Conservation (phyloP, 2,113 vertebrate species). For the Arvicanthis niloticus region DNA sequence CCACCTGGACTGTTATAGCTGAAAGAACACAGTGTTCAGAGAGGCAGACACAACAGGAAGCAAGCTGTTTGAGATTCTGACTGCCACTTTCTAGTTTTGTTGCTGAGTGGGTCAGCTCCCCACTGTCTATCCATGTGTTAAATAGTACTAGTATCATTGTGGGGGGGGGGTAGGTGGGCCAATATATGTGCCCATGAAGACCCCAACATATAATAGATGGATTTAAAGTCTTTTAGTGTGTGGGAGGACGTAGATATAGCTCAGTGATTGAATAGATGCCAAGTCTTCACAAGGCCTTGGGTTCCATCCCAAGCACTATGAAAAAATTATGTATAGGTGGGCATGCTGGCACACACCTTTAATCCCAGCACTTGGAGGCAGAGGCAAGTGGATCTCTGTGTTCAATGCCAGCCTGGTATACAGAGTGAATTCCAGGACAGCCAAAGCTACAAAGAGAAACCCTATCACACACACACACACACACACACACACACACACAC, state of each 20-base stretch:
- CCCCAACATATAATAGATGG: background rate
- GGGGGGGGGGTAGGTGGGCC: background rate
- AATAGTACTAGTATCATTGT: background rate
- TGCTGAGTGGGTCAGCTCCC: background rate
- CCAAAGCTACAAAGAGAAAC: background rate
- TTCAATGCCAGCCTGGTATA: background rate
- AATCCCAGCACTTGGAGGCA: background rate
- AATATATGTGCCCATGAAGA: background rate
- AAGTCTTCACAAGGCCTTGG: background rate
- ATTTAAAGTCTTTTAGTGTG: background rate
- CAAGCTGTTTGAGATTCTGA: conserved; percentile 35
- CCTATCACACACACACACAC: background rate
- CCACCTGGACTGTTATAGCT: background rate
- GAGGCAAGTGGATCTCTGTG: background rate
- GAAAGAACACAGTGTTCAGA: conserved; percentile 53
- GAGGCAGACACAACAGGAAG: conserved; percentile 41
- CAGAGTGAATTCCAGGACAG: background rate
- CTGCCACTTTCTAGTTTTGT: background rate
- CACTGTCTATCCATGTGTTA: conserved; percentile 4
- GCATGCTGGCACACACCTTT: background rate
- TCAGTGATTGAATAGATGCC: background rate
- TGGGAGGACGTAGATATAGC: background rate
- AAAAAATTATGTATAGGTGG: background rate
- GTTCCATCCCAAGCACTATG: background rate
- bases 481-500: no score